Evolutionary conservation across 2,888 invertebrate genomes (phyloP), one percentile per base, ranked within the genome.

Genomic region (Hemithea aestivaria): DNA sequence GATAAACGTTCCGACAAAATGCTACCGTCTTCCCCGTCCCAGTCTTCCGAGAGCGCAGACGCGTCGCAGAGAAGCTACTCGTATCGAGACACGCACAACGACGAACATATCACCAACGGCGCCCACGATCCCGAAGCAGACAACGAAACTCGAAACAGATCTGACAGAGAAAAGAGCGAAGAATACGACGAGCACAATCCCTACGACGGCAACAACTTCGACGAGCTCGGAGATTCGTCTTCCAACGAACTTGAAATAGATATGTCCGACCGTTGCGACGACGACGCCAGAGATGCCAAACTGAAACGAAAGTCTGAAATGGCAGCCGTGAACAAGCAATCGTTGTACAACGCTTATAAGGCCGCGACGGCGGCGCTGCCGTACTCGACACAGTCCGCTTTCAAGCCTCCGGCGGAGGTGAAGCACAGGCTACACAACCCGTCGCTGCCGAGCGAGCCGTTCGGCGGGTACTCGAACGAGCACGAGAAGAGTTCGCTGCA

Each of bases 191-290:
- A 74, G 44, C 66, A 74, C 20, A 84, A 83, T 82, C 88, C 0
- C 42, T 94, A 93, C 72, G 91, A 92, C 22, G 91, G 91, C 4
- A 90, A 91, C 1, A 93, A 93, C 66, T 94, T 94, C 63, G 93
- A 93, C 70, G 94, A 94, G 64, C 76, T 91, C 29, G 92, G 92
- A 4, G 93, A 93, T 70, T 93, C 93, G 55, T 93, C 93, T 24
- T 93, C 93, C 40, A 93, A 93, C 62, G 93, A 94, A 62, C 67
- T 94, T 36, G 93, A 94, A 72, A 94, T 94, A 56, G 93, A 93
- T 66, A 93, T 93, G 91, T 92, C 93, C 0, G 93, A 93, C 53
- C 88, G 91, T 26, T 85, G 89, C 12, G 88, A 89, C n/a, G 91
- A 91, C 8, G 82, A 82, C 6, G 89, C 89, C 22, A 84, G 87